Percentiles rank a stretch among this genome's conserved stretches.
Evolutionary conservation across 2,888 invertebrate species (phyloP).

Genomic region (Piscicola geometra): DNA sequence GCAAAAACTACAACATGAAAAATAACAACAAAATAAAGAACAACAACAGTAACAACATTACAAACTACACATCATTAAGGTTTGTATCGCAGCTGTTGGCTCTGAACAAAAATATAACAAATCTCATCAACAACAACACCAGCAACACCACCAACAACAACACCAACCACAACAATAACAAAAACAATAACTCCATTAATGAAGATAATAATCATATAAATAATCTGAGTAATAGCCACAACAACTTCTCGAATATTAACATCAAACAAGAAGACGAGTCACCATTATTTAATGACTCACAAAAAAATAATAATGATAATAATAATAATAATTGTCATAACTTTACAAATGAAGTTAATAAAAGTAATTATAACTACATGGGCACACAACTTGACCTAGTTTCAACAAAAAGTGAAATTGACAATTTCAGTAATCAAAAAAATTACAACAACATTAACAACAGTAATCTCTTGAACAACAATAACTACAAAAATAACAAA

Average conservation of each 20-base stretch:
- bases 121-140: background rate
- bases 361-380: no score
- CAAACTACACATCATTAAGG: background rate
- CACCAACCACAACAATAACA: background rate
- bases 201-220: background rate
- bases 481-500: no score
- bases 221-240: background rate
- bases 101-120: background rate
- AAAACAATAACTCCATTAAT: background rate
- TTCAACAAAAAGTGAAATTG: no score
- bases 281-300: background rate
- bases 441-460: no score
- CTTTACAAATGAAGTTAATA: no score
- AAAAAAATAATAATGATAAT: background rate
- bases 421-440: no score
- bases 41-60: background rate
- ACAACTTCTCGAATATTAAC: background rate
- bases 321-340: background rate
- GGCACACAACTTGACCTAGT: no score
- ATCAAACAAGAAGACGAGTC: background rate
- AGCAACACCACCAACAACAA: background rate
- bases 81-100: constrained; percentile 7
- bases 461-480: no score
- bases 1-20: background rate
- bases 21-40: background rate